phyloP scores from a whole-genome alignment of 2,113 vertebrate genomes.

The Phyllopteryx taeniolatus region DNA sequence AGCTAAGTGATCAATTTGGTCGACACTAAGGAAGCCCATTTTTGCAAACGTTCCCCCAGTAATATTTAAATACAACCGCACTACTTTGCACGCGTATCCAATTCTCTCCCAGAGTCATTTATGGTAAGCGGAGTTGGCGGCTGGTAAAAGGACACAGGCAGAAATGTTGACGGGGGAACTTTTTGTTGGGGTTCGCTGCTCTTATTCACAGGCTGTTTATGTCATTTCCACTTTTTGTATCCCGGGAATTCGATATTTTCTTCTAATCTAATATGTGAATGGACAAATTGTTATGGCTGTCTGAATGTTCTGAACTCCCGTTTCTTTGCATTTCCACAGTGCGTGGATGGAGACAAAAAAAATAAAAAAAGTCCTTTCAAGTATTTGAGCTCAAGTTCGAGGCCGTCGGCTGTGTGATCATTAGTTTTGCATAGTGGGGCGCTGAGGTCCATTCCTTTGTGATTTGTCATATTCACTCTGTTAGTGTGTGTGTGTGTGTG shows the following conservation, averaged over 20 bases:
- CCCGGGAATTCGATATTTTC: not conserved
- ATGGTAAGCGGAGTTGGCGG: constrained; percentile 21
- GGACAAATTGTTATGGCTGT: not conserved
- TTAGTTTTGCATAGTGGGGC: not conserved
- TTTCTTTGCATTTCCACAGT: not conserved
- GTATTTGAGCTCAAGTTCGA: not conserved
- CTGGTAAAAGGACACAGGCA: constrained; percentile 6
- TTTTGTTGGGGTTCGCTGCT: not conserved
- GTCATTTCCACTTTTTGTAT: not conserved
- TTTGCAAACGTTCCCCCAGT: constrained; percentile 27
- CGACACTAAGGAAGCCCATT: constrained; percentile 17
- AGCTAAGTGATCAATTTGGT: constrained; percentile 19
- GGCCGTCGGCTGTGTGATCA: not conserved
- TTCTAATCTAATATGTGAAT: not conserved
- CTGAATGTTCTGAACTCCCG: not conserved
- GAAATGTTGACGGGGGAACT: not conserved
- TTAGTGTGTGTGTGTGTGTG: not conserved
- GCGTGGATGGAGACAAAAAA: not conserved
- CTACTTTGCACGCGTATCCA: constrained; percentile 25
- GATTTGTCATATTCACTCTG: not conserved
- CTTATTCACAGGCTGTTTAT: not conserved
- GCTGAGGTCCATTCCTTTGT: not conserved
- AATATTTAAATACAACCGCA: constrained; percentile 32
- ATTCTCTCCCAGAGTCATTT: constrained; percentile 17
- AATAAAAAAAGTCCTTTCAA: not conserved